Conservation (phyloP, 2,113 vertebrate genomes). For the Takifugu flavidus region DNA sequence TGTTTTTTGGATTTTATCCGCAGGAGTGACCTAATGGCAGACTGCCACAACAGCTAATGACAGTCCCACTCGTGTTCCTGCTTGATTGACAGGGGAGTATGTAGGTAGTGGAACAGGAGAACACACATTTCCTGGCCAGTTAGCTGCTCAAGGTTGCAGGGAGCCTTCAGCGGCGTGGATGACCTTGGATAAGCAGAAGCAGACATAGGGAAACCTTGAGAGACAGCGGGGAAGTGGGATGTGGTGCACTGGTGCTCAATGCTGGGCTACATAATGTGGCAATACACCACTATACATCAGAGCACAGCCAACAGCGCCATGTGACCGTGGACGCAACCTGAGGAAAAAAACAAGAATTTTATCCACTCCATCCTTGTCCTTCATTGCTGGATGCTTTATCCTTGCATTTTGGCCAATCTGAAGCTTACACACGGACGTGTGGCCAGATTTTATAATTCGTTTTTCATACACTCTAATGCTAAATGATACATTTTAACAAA, state of each 20-base stretch:
- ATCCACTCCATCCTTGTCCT: conserved; percentile 8
- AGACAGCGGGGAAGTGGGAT: conserved; percentile 52
- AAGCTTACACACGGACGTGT: no score
- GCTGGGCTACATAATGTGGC: conserved; percentile 55
- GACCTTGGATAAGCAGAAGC: conserved; percentile 77
- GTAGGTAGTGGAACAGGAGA: conserved; percentile 63
- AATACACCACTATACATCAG: conserved; percentile 58
- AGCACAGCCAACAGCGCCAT: conserved; percentile 6
- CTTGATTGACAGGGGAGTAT: conserved; percentile 82
- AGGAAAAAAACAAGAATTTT: conserved; percentile 15
- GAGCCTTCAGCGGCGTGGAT: conserved; percentile 72
- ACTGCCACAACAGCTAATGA: conserved; percentile 35
- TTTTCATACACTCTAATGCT: no score
- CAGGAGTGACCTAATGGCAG: conserved; percentile 29
- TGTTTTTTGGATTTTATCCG: conserved; percentile 25
- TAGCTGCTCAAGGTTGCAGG: conserved; percentile 85
- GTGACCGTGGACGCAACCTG: conserved; percentile 23
- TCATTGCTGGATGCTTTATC: background rate
- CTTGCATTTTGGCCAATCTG: no score
- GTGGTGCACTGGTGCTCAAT: conserved; percentile 41
- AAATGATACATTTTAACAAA: no score
- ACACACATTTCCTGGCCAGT: conserved; percentile 87
- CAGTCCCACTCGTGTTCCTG: conserved; percentile 32
- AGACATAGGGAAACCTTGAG: conserved; percentile 57
- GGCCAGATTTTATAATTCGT: no score